Conservation (phyloP, 2,888 invertebrate genomes). For the Atherix ibis region DNA sequence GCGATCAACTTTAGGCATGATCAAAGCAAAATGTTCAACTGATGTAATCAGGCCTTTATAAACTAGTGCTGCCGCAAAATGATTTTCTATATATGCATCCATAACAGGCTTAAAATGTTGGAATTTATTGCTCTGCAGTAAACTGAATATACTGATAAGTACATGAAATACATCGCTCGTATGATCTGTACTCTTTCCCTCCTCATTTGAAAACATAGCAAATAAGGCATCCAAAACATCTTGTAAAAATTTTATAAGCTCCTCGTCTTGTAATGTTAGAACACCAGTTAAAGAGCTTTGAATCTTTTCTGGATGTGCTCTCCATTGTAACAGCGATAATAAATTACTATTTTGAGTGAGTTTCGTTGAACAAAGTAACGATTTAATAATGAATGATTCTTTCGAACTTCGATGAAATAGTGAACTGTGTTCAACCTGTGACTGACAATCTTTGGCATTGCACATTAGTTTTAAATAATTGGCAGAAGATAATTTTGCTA, state of each 20-base stretch:
- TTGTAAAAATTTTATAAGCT: constrained; percentile 85
- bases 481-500: constrained; percentile 37
- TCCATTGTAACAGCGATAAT: constrained; percentile 80
- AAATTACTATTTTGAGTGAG: constrained; percentile 89
- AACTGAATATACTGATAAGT: constrained; percentile 78
- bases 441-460: constrained; percentile 43
- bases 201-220: constrained; percentile 83
- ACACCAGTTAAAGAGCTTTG: constrained; percentile 73
- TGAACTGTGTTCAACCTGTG: constrained; percentile 32
- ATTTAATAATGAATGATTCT: constrained; percentile 67
- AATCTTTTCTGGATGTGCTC: constrained; percentile 72
- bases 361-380: constrained; percentile 87
- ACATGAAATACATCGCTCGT: constrained; percentile 87
- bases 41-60: constrained; percentile 82
- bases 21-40: constrained; percentile 78
- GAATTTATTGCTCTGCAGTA: constrained; percentile 79
- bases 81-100: constrained; percentile 85
- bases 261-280: constrained; percentile 69
- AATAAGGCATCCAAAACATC: constrained; percentile 89
- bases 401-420: constrained; percentile 65
- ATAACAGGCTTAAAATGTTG: constrained; percentile 89
- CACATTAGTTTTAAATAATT: constrained; percentile 49
- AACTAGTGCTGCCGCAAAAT: constrained; percentile 87
- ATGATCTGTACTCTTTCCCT: constrained; percentile 75
- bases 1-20: constrained; percentile 70